Base-by-base conservation (phyloP, 2,797 vertebrate genomes). In the Agapornis canus region DNA sequence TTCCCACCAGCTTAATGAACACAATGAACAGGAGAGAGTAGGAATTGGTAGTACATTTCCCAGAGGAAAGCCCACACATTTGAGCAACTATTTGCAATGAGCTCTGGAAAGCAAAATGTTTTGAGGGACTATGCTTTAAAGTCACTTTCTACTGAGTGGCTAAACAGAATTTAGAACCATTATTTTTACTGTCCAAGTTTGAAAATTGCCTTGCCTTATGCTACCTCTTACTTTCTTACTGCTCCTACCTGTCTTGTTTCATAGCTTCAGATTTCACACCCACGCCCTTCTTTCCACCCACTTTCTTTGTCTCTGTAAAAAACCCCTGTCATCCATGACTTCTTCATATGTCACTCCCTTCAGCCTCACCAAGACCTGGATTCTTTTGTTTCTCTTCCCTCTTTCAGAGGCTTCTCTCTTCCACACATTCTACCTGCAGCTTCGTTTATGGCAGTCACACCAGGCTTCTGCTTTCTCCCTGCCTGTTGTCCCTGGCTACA, bases 251-350 rank as follows among this genome's bases (percentile, higher is more conserved):
- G 90, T 48, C 85, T n/a, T 43, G 39, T 69, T 94, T 57, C 73
- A 4, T 35, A 90, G 69, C 82, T 94, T 92, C 61, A 27, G 29
- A 81, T 91, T 86, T 94, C 91, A 90, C 94, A 95, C 93, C 90
- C 72, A 96, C 95, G 29, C 65, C 25, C 51, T 90, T 82, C 85
- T 94, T 96, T 47, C 85, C 61, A 94, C 95, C 93, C 66, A 95
- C 87, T 61, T 56, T 72, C 88, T 90, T 95, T 94, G 65, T 94
- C 87, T 96, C 81, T 83, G 52, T 85, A 89, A 86, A 86, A 91
- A 82, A n/a, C 0, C 35, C 48, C 48, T 88, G 80, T 92, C 94
- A 92, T 81, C 94, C 73, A 66, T 72, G 42, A 65, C 59, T 96
- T 92, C 75, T 81, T 90, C 47, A 12, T 64, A 61, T 63, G 27